These are phyloP conservation scores for Holcopasites calliopsidis DNA, from an alignment of 1,140 invertebrate species.

Conservation along the genomic window DNA sequence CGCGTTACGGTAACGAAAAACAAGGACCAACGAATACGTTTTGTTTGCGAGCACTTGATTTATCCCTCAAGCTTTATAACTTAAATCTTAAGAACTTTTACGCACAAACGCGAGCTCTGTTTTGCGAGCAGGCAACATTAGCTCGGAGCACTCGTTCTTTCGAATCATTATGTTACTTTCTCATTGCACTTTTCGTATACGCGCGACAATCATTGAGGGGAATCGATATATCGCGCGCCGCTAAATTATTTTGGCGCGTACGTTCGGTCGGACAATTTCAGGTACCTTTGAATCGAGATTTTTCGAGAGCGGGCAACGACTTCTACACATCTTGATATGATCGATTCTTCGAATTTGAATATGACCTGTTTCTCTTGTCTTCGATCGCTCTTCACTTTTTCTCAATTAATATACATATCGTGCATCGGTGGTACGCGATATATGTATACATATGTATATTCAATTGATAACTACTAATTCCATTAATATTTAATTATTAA, in stretches of 20 bases:
- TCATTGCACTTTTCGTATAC: constrained; percentile 17
- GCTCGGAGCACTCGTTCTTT: constrained; percentile 2
- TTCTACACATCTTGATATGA: neutral
- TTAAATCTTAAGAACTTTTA: constrained; percentile 6
- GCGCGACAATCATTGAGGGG: constrained; percentile 16
- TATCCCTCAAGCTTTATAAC: constrained; percentile 7
- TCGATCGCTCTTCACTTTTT: neutral
- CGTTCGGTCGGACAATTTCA: constrained; percentile 13
- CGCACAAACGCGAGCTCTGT: neutral
- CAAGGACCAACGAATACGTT: neutral
- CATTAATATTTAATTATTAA: too few relatives aligned
- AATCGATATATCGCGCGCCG: neutral
- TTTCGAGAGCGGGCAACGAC: neutral
- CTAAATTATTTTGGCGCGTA: constrained; percentile 14
- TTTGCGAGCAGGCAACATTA: neutral
- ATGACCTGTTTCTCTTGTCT: neutral
- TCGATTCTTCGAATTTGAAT: neutral
- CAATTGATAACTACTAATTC: neutral
- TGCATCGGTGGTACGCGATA: too few relatives aligned
- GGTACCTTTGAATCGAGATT: constrained; percentile 33
- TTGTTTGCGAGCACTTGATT: constrained; percentile 1
- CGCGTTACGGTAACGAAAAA: constrained; percentile 44
- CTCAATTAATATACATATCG: too few relatives aligned
- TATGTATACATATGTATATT: too few relatives aligned
- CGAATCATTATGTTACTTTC: neutral